Evolutionary conservation across 2,888 invertebrate species (phyloP).

Genomic region (Drosophila pullipes): DNA sequence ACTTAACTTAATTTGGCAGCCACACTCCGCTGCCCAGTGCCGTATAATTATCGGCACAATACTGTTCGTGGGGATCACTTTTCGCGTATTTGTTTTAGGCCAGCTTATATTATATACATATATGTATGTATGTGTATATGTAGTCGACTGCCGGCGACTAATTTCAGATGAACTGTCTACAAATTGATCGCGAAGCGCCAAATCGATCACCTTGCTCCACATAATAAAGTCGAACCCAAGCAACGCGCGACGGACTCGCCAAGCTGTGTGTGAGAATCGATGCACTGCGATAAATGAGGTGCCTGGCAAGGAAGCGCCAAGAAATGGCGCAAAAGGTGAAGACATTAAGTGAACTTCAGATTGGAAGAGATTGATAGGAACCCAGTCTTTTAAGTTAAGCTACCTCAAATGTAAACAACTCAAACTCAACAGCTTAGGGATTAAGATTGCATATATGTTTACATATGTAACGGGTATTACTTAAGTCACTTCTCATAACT

Average conservation of each 20-base stretch:
- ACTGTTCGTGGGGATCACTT: constrained; percentile 54
- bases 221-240: constrained; percentile 68
- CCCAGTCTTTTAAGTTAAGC: constrained; percentile 8
- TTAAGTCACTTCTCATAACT: not conserved
- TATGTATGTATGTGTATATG: not conserved
- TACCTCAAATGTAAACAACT: constrained; percentile 6
- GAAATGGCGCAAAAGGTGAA: constrained; percentile 32
- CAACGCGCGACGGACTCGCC: constrained; percentile 40
- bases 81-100: constrained; percentile 72
- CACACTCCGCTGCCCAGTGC: constrained; percentile 70
- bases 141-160: constrained; percentile 48
- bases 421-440: not conserved
- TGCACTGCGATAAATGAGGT: constrained; percentile 54
- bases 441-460: not conserved
- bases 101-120: not conserved
- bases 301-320: constrained; percentile 50
- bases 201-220: constrained; percentile 85
- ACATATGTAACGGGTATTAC: constrained; percentile 7
- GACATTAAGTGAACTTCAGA: constrained; percentile 46
- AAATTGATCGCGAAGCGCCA: constrained; percentile 85
- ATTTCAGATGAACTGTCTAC: constrained; percentile 78
- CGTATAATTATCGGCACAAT: constrained; percentile 83
- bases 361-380: constrained; percentile 34
- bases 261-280: constrained; percentile 70
- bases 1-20: constrained; percentile 85